Evolutionary conservation across 1,140 invertebrate genomes (phyloP).

Genomic region (Mamestra configurata): DNA sequence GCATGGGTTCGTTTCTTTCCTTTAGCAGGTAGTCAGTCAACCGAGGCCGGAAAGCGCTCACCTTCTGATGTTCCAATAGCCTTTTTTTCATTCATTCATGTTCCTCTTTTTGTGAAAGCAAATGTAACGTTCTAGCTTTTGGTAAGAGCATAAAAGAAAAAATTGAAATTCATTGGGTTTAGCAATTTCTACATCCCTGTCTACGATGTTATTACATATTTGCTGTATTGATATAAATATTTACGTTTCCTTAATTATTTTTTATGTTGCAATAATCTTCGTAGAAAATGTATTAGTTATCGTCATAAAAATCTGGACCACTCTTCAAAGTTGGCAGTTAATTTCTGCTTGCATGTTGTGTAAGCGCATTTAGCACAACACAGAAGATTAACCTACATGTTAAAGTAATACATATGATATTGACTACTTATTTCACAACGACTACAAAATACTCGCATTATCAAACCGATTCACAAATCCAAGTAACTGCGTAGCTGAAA

Average conservation of each 20-base stretch:
- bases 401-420: neutral
- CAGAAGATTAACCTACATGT: slow-evolving; percentile 8
- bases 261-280: neutral
- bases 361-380: slow-evolving; percentile 8
- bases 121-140: slow-evolving; percentile 28
- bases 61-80: slow-evolving; percentile 56
- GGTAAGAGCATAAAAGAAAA: slow-evolving; percentile 11
- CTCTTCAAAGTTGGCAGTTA: neutral
- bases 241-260: neutral
- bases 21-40: slow-evolving; percentile 70
- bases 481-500: neutral
- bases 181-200: neutral
- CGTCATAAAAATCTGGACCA: neutral
- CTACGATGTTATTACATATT: neutral
- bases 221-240: neutral
- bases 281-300: neutral
- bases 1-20: slow-evolving; percentile 54
- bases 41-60: slow-evolving; percentile 68
- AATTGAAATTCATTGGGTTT: neutral
- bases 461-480: neutral
- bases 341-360: neutral
- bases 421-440: neutral
- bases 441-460: neutral
- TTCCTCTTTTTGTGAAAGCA: slow-evolving; percentile 63
- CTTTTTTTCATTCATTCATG: slow-evolving; percentile 59